These are phyloP conservation scores for Meteorus sp. DNA, from an alignment of 1,140 invertebrate species.

Conservation along the genomic window DNA sequence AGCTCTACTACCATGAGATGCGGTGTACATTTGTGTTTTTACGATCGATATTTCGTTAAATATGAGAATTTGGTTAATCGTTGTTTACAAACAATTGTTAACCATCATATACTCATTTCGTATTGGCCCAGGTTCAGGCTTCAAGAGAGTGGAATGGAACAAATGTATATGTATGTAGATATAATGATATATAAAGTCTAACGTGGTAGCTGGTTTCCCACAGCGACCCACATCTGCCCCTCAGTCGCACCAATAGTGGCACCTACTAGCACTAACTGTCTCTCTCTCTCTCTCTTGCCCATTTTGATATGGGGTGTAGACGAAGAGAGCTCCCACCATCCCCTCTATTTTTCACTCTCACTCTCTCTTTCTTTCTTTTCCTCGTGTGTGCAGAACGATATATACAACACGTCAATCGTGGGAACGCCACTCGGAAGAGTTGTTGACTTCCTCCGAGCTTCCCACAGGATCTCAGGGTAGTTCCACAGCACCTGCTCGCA, in stretches of 20 bases:
- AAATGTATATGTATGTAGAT: too few relatives aligned
- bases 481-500: conserved; percentile 50
- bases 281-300: conserved; percentile 16
- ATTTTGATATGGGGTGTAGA: conserved; percentile 16
- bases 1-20: too few relatives aligned
- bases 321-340: conserved; percentile 12
- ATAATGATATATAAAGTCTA: background rate
- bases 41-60: too few relatives aligned
- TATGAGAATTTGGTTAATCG: too few relatives aligned
- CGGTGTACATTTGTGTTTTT: too few relatives aligned
- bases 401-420: conserved; percentile 52
- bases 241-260: too few relatives aligned
- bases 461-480: conserved; percentile 52
- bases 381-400: background rate
- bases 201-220: conserved; percentile 49
- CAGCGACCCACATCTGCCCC: conserved; percentile 53
- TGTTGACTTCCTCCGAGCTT: conserved; percentile 59
- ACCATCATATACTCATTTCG: too few relatives aligned
- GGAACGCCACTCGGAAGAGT: conserved; percentile 58
- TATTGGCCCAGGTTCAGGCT: too few relatives aligned
- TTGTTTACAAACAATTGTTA: too few relatives aligned
- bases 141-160: background rate
- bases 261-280: too few relatives aligned
- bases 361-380: background rate
- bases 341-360: conserved; percentile 10